Evolutionary conservation across 2,113 vertebrate species (phyloP), one percentile per base, ranked within the genome.

Genomic region (Sterrhoptilus dennistouni): DNA sequence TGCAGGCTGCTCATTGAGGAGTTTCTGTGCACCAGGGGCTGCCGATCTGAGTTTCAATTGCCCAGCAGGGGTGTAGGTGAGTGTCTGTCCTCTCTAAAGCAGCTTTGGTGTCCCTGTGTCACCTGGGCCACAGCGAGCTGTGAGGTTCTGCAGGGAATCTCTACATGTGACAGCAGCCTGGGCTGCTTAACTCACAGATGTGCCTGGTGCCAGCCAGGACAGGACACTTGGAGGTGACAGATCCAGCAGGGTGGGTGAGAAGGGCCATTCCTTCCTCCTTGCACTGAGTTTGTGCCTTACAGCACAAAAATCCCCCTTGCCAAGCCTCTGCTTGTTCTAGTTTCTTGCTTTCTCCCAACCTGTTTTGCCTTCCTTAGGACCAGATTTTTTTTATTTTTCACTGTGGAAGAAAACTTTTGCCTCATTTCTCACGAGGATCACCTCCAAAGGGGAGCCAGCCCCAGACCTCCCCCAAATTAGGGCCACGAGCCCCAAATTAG

Each of bases 351-450:
- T 84, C 45, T 89, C 50, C 45, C n/a, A 11, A 38, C 7, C 11
- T 2, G 2, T 38, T 65, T 35, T 54, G 35, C 50, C 24, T 74
- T 80, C 21, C 19, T 83, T 49, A 56, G 80, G 44, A 12, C 6
- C 36, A 74, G 19, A 6, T 63, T 61, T 75, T 57, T n/a, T 57
- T 38, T 27, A 3, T 33, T 49, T 49, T 28, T 49, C 13, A 22
- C 31, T 0, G 1, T 12, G 13, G 8, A 23, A 47, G 28, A 45
- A 45, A 82, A 45, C 24, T 14, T 24, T 7, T 9, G 11, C 56
- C 36, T 89, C 75, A 5, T 11, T 17, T 10, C 11, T 28, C 12
- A 7, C 0, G 0, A 42, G 29, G 12, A 28, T 35, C 3, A 1
- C 8, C 7, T 54, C 61, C 4, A 2, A 83, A 86, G 49, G 18